These are phyloP conservation scores for Oryctes rhinoceros DNA, from an alignment of 1,140 invertebrate genomes.

Conservation along the genomic window DNA sequence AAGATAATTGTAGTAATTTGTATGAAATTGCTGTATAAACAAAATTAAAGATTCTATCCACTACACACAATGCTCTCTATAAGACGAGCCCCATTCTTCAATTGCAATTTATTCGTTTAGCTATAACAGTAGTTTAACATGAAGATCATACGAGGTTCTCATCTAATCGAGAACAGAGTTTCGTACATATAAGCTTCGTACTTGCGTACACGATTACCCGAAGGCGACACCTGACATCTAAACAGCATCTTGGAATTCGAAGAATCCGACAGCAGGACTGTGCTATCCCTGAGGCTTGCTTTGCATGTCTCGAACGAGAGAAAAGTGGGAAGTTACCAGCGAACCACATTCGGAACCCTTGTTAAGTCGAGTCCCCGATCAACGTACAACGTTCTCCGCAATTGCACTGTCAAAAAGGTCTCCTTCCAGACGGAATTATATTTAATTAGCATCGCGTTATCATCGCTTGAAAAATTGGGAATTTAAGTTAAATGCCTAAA, in stretches of 20 bases:
- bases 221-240: slow-evolving; percentile 46
- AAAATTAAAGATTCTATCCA: no score
- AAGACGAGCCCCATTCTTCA: no score
- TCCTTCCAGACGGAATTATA: background rate
- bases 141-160: background rate
- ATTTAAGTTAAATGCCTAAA: no score
- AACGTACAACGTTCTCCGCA: background rate
- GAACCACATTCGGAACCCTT: slow-evolving; percentile 39
- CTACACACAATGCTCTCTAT: no score
- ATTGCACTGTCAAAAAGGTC: slow-evolving; percentile 6
- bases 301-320: slow-evolving; percentile 45
- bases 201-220: slow-evolving; percentile 38
- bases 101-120: background rate
- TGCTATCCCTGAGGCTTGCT: slow-evolving; percentile 44
- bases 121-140: slow-evolving; percentile 18
- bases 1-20: no score
- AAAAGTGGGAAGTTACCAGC: slow-evolving; percentile 36
- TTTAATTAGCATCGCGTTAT: no score
- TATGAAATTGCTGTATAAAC: no score
- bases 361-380: background rate
- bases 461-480: no score
- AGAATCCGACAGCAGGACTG: slow-evolving; percentile 47
- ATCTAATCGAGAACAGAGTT: background rate
- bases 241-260: slow-evolving; percentile 46
- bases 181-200: background rate